Evolutionary conservation across 2,113 vertebrate species (phyloP).

Genomic region (Lontra canadensis): DNA sequence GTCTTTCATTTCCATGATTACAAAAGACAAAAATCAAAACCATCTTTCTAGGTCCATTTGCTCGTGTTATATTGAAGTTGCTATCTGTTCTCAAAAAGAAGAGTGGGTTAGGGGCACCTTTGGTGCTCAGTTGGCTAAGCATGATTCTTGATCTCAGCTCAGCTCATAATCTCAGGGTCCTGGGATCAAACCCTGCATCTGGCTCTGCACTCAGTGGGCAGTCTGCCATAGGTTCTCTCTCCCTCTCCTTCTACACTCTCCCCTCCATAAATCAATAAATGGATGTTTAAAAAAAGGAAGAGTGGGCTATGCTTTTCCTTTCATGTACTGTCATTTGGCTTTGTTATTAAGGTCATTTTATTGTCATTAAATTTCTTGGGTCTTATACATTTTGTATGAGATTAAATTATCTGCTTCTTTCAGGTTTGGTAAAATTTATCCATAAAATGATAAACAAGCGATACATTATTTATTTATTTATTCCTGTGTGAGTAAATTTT

Average conservation of each 20-base stretch:
- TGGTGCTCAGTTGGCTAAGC: neutral
- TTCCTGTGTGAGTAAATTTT: neutral
- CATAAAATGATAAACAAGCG: neutral
- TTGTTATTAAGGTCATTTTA: neutral
- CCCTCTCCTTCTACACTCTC: neutral
- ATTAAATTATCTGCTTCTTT: neutral
- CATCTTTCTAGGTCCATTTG: neutral
- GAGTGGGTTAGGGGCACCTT: neutral
- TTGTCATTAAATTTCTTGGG: neutral
- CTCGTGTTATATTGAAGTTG: neutral
- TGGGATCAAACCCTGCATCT: neutral
- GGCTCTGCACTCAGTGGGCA: neutral
- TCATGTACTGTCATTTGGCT: neutral
- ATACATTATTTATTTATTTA: neutral
- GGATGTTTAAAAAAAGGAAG: neutral
- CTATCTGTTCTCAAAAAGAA: neutral
- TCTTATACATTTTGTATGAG: neutral
- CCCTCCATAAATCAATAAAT: neutral
- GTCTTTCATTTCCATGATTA: neutral
- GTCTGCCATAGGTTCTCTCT: neutral
- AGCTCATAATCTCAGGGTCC: neutral
- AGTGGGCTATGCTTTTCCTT: neutral
- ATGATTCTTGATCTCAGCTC: neutral
- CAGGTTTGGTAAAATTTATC: neutral
- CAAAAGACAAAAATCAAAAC: neutral